These are phyloP conservation scores for Prenolepis imparis DNA, from an alignment of 2,888 invertebrate genomes.

Conservation along the genomic window DNA sequence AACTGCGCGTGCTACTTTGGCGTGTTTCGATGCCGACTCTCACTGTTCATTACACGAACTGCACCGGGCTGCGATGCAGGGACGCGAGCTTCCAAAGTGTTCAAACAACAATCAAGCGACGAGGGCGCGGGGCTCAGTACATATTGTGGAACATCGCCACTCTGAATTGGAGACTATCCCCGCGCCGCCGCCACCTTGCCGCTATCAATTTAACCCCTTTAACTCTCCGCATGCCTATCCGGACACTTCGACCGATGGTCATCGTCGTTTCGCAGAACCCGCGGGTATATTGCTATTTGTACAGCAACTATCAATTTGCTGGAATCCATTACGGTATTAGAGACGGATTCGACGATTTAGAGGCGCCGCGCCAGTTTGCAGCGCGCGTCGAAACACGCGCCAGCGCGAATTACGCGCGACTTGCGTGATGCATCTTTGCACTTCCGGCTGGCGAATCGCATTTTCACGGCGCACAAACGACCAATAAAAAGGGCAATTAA, in stretches of 20 bases:
- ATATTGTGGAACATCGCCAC: constrained; percentile 78
- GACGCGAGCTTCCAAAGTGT: constrained; percentile 72
- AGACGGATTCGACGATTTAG: constrained; percentile 73
- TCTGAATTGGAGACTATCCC: constrained; percentile 59
- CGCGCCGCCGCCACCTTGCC: constrained; percentile 19
- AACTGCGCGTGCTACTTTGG: background rate
- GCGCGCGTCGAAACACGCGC: constrained; percentile 22
- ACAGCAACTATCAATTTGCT: constrained; percentile 82
- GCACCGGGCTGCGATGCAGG: constrained; percentile 24
- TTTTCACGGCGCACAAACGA: background rate
- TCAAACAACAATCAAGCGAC: constrained; percentile 79
- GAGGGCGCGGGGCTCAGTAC: constrained; percentile 71
- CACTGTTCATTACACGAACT: constrained; percentile 71
- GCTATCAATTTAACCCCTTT: constrained; percentile 72
- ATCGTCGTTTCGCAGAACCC: constrained; percentile 60
- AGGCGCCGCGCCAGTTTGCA: constrained; percentile 45
- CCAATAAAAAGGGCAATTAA: constrained; percentile 37
- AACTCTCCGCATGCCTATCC: constrained; percentile 65
- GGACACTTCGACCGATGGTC: constrained; percentile 70
- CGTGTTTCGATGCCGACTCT: constrained; percentile 44
- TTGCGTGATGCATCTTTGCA: constrained; percentile 26
- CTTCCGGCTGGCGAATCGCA: constrained; percentile 10
- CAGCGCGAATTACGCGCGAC: constrained; percentile 34
- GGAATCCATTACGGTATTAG: constrained; percentile 80
- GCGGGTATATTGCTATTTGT: constrained; percentile 79